Evolutionary conservation across 2,797 vertebrate genomes (phyloP), one percentile per base, ranked within the genome.

Genomic region (Xyrichtys novacula): DNA sequence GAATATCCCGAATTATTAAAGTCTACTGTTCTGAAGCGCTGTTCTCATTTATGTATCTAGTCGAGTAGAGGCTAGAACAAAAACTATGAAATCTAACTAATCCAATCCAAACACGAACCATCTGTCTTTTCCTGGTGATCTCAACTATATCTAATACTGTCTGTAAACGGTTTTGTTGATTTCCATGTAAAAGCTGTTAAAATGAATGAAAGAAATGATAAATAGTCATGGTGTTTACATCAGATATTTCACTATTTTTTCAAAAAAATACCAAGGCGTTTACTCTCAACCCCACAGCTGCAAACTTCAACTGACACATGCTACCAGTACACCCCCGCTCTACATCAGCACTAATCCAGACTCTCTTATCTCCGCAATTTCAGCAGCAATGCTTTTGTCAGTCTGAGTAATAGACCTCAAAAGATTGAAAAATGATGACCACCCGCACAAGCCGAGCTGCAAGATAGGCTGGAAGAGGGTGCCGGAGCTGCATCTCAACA

Each of bases 371-470:
- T 76, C 52, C 40, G 28, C 8, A n/a, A 61, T 80, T 82, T 75
- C 82, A 79, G 80, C 74, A 44, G 52, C 32, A 12, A 32, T 2
- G 7, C 59, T 50, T 67, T 73, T 48, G 71, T 72, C 31, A 25
- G 19, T 61, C 76, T 17, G 2, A 66, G 59, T 72, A 65, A 67
- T 63, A 72, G 73, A 64, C 70, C 52, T 78, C 55, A 70, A 64
- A 78, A 77, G 65, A 78, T 46, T 73, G 68, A 75, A 63, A 73
- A 71, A 69, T 65, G 60, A 80, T 73, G 84, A 74, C 76, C 76
- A 60, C 46, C 62, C 39, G 25, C 65, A 50, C 28, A 0, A 50
- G 50, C 20, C 11, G 9, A 42, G 59, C 66, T 23, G 6, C 23
- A 8, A 65, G 72, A 80, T 43, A 43, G 42, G 28, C 34, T 61